Conservation (phyloP, 2,113 vertebrate species). For the Desmodus rotundus region DNA sequence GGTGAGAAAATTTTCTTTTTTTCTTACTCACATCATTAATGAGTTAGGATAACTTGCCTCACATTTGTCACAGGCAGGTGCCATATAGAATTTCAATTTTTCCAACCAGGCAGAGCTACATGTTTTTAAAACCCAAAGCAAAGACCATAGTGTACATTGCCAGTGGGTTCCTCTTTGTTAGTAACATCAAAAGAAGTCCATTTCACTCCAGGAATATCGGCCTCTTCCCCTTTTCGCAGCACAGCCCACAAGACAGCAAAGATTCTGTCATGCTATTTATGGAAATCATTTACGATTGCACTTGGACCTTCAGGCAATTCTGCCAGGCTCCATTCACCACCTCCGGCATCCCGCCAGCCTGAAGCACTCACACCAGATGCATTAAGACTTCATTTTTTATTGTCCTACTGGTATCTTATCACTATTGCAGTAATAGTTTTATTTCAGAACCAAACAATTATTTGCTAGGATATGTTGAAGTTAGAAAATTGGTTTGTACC, state of each 20-base stretch:
- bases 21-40: constrained; percentile 19
- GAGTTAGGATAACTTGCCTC: not conserved
- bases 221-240: not conserved
- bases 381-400: constrained; percentile 66
- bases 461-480: constrained; percentile 50
- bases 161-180: constrained; percentile 45
- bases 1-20: not conserved
- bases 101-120: not conserved
- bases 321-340: constrained; percentile 34
- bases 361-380: constrained; percentile 45
- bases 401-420: constrained; percentile 23
- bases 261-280: constrained; percentile 57
- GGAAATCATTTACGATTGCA: constrained; percentile 64
- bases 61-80: not conserved
- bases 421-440: constrained; percentile 44
- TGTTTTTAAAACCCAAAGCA: constrained; percentile 52
- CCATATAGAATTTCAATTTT: constrained; percentile 19
- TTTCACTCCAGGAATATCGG: not conserved
- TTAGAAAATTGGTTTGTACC: constrained; percentile 58
- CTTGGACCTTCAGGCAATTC: constrained; percentile 60
- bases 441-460: constrained; percentile 70
- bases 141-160: constrained; percentile 3
- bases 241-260: constrained; percentile 14
- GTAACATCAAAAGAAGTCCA: constrained; percentile 47
- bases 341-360: constrained; percentile 59